Evolutionary conservation across 2,888 invertebrate genomes (phyloP).

Genomic region (Ommatoiulus sabulosus): DNA sequence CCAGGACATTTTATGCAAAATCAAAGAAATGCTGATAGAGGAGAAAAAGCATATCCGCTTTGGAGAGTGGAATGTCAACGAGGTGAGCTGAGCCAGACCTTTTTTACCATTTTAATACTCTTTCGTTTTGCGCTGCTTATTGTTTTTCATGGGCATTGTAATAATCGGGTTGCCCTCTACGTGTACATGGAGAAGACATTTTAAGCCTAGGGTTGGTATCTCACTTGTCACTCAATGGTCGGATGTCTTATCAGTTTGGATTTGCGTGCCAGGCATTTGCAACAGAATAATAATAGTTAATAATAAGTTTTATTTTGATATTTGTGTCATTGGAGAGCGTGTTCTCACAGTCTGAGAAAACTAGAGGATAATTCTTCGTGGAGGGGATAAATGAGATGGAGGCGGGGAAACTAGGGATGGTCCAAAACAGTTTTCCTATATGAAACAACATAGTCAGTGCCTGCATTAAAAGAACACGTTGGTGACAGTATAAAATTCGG

Average conservation of each 20-base stretch:
- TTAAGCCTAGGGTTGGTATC: conserved; percentile 12
- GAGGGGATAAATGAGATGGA: not conserved
- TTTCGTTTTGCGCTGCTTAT: not conserved
- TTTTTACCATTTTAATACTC: conserved; percentile 35
- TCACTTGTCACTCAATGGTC: conserved; percentile 20
- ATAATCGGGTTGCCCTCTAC: not conserved
- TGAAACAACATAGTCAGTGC: not conserved
- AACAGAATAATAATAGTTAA: conserved; percentile 19
- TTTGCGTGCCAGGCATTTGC: conserved; percentile 17
- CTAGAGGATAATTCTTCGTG: not conserved
- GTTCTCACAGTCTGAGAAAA: not conserved
- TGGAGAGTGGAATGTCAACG: conserved; percentile 91
- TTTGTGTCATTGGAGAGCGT: conserved; percentile 38
- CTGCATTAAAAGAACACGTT: not conserved
- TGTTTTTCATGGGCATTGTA: conserved; percentile 27
- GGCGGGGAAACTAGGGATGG: not conserved
- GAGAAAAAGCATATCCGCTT: conserved; percentile 95
- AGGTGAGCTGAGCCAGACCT: conserved; percentile 74
- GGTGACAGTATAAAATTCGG: not conserved
- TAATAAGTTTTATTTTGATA: conserved; percentile 42
- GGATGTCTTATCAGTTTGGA: conserved; percentile 38
- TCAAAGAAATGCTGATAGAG: conserved; percentile 84
- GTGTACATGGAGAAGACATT: not conserved
- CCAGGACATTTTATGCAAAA: conserved; percentile 87
- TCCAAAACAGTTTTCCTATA: not conserved